Percentiles rank a stretch among this genome's conserved stretches.
These are phyloP conservation scores for Carcharodon carcharias DNA, from an alignment of 2,797 vertebrate genomes.

Conservation along the genomic window DNA sequence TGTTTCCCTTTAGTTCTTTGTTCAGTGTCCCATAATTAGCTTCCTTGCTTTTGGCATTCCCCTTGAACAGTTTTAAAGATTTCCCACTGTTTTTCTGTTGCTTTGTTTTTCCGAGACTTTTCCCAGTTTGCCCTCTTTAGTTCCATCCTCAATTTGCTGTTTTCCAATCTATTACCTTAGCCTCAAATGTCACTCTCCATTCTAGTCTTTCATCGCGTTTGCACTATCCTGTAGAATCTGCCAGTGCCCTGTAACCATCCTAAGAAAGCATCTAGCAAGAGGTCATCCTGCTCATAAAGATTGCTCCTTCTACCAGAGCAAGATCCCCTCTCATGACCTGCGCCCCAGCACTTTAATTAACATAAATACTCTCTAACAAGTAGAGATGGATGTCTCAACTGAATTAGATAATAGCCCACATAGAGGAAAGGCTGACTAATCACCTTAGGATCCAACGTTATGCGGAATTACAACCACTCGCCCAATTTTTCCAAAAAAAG, in stretches of 20 bases:
- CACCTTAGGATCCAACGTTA: not conserved
- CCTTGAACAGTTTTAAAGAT: too few relatives aligned
- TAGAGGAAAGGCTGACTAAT: not conserved
- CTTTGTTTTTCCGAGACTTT: not conserved
- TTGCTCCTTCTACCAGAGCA: not conserved
- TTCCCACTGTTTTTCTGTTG: not conserved
- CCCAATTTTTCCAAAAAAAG: not conserved
- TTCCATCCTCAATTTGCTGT: not conserved
- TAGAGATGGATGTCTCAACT: not conserved
- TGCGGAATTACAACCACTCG: not conserved
- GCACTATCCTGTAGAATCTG: not conserved
- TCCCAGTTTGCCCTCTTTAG: not conserved
- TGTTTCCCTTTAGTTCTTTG: not conserved
- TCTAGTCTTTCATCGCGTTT: not conserved
- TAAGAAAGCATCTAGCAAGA: not conserved
- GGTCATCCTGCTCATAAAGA: not conserved
- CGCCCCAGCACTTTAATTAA: not conserved
- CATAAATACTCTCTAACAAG: not conserved
- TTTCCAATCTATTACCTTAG: not conserved
- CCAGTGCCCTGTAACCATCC: not conserved
- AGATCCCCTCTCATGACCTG: not conserved
- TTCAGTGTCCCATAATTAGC: not conserved
- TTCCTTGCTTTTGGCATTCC: not conserved
- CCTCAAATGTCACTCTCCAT: not conserved
- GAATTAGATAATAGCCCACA: not conserved